These are phyloP conservation scores for Rhizomys pruinosus DNA, from an alignment of 2,113 vertebrate species.

Conservation along the genomic window DNA sequence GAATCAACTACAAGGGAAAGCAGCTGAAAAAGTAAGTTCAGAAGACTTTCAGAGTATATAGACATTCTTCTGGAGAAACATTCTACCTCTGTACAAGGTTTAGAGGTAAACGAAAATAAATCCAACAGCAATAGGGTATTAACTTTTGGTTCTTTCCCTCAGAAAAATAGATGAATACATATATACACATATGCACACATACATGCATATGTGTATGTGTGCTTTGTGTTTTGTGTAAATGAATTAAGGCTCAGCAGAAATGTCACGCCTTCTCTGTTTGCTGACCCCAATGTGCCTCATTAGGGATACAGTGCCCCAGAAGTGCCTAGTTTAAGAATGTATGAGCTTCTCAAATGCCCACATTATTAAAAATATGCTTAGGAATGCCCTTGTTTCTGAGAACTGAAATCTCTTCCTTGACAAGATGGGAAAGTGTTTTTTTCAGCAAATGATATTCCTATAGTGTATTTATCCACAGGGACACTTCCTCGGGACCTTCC, in stretches of 20 bases:
- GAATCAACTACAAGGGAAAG: conserved; percentile 58
- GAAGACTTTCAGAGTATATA: conserved; percentile 42
- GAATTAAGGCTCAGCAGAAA: conserved; percentile 39
- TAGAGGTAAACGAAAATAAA: conserved; percentile 53
- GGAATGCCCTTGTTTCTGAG: conserved; percentile 48
- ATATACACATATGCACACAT: background rate
- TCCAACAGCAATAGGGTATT: background rate
- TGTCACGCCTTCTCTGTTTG: conserved; percentile 22
- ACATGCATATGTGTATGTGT: background rate
- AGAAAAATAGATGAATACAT: background rate
- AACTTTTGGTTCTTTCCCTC: background rate
- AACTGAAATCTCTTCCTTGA: conserved; percentile 47
- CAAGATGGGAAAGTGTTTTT: conserved; percentile 23
- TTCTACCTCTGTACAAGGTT: background rate
- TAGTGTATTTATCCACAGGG: conserved; percentile 48
- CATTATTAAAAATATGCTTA: conserved; percentile 66
- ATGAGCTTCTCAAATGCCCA: conserved; percentile 59
- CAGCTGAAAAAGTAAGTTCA: conserved; percentile 3
- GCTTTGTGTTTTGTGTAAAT: conserved; percentile 44
- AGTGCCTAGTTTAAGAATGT: conserved; percentile 54
- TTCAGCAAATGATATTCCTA: conserved; percentile 57
- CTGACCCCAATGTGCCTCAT: conserved; percentile 58
- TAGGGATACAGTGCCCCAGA: conserved; percentile 48
- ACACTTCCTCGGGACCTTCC: conserved; percentile 39
- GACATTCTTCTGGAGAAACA: background rate